Percentiles rank a stretch among this genome's conserved stretches.
These are phyloP conservation scores for Okamejei kenojei DNA, from an alignment of 2,797 vertebrate species.

Conservation along the genomic window DNA sequence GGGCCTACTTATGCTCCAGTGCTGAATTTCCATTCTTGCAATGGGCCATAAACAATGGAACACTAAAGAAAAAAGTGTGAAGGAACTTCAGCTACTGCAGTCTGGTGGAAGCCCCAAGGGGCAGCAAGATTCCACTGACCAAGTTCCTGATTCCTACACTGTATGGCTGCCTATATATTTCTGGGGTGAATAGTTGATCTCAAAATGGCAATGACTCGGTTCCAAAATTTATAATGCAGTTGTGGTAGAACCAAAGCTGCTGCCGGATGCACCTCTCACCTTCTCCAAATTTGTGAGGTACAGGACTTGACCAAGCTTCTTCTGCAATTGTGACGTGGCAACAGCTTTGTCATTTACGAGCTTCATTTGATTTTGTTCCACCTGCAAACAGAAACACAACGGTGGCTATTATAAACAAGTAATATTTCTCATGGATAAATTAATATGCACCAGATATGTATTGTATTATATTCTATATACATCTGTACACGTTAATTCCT, in stretches of 20 bases:
- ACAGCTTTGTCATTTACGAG: conserved; percentile 92
- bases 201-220: background rate
- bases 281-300: conserved; percentile 95
- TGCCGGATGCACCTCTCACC: conserved; percentile 53
- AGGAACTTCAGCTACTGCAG: background rate
- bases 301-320: conserved; percentile 92
- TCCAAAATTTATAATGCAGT: background rate
- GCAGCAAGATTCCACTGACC: background rate
- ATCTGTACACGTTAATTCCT: background rate
- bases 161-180: background rate
- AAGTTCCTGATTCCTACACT: background rate
- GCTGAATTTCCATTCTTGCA: background rate
- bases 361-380: conserved; percentile 94
- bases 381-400: conserved; percentile 56
- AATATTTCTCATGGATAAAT: background rate
- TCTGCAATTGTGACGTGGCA: conserved; percentile 91
- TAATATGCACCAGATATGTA: background rate
- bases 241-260: background rate
- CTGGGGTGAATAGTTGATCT: background rate
- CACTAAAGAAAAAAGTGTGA: background rate
- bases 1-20: background rate
- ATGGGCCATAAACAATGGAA: background rate
- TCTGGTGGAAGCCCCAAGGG: background rate
- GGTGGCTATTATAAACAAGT: background rate
- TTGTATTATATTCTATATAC: background rate